Percentiles rank a stretch among this genome's conserved stretches.
Conservation (phyloP, 2,888 invertebrate species). For the Lomographa bimaculata region DNA sequence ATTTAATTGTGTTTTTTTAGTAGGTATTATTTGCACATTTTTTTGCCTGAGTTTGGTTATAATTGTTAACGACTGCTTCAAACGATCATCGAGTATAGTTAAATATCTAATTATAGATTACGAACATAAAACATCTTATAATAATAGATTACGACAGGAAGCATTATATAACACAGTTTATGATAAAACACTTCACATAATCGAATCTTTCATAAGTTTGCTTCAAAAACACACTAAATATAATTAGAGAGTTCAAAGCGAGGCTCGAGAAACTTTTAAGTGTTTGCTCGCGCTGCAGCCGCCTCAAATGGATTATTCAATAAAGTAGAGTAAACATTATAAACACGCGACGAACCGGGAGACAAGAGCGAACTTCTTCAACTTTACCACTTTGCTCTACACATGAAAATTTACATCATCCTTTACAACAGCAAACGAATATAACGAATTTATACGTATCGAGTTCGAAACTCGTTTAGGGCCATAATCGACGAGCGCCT, state of each 20-base stretch:
- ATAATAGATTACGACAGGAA: too few relatives aligned
- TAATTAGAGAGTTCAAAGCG: conserved; percentile 17
- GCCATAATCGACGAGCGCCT: conserved; percentile 31
- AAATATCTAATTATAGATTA: too few relatives aligned
- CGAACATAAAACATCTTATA: too few relatives aligned
- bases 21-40: too few relatives aligned
- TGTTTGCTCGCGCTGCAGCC: conserved; percentile 23
- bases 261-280: conserved; percentile 25
- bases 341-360: conserved; percentile 36
- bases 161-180: too few relatives aligned
- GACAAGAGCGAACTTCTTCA: conserved; percentile 35
- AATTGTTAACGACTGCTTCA: too few relatives aligned
- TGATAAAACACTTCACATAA: too few relatives aligned
- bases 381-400: conserved; percentile 11
- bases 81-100: too few relatives aligned
- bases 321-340: conserved; percentile 51
- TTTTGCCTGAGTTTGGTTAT: too few relatives aligned
- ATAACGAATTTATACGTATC: conserved; percentile 19
- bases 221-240: conserved; percentile 21
- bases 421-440: conserved; percentile 20
- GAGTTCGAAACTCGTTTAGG: conserved; percentile 23
- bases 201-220: conserved; percentile 4
- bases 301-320: conserved; percentile 46
- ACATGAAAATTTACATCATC: conserved; percentile 21
- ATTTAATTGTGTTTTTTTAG: too few relatives aligned